Percentiles rank a stretch among this genome's conserved stretches.
These are phyloP conservation scores for Drosophila longiperda DNA, from an alignment of 2,888 invertebrate species.

Conservation along the genomic window DNA sequence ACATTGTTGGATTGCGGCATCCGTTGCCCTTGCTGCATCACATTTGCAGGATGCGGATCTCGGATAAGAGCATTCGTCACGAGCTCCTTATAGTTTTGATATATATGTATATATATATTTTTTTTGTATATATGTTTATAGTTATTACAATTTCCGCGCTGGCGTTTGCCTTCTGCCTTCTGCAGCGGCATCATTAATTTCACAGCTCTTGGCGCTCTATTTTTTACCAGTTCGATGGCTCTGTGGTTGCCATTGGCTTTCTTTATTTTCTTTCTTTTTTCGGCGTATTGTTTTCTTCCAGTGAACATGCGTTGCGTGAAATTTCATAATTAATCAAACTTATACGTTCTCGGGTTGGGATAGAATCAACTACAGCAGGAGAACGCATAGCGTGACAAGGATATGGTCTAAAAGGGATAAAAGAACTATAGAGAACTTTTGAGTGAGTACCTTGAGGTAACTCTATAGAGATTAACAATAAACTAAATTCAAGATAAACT, in stretches of 20 bases:
- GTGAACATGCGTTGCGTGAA: constrained; percentile 83
- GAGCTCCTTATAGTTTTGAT: constrained; percentile 33
- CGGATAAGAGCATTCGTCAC: constrained; percentile 54
- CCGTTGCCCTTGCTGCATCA: constrained; percentile 69
- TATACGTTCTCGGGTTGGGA: constrained; percentile 59
- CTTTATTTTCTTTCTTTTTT: constrained; percentile 31
- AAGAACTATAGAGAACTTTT: neutral
- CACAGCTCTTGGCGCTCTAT: constrained; percentile 61
- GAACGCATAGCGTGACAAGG: constrained; percentile 72
- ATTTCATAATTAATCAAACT: constrained; percentile 85
- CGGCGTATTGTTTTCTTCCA: constrained; percentile 41
- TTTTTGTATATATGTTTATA: neutral
- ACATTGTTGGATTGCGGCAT: constrained; percentile 69
- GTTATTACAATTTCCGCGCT: constrained; percentile 67
- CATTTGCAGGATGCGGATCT: constrained; percentile 27
- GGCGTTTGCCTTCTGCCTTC: constrained; percentile 62
- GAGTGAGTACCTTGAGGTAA: neutral
- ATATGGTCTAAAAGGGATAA: constrained; percentile 42
- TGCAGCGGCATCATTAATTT: constrained; percentile 68
- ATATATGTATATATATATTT: neutral
- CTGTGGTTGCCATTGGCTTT: constrained; percentile 56
- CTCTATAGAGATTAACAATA: neutral
- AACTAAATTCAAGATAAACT: neutral
- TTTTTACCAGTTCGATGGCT: constrained; percentile 19
- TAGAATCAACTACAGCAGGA: constrained; percentile 10